These are phyloP conservation scores for Scarus forsteni DNA, from an alignment of 2,797 vertebrate species.

Conservation along the genomic window DNA sequence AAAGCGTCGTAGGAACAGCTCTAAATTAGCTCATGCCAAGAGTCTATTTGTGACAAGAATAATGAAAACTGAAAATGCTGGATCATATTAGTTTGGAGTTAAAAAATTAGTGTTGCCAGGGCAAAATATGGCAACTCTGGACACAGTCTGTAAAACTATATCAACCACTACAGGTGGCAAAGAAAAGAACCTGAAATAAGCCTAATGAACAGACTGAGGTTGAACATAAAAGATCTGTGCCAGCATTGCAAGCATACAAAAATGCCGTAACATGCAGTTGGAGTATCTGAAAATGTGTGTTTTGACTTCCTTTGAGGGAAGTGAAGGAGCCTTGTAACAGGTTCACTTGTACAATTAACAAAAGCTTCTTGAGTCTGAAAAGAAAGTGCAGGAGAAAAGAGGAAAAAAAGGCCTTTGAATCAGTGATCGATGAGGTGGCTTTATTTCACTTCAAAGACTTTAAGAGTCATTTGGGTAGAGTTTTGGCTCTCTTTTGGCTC, in stretches of 20 bases:
- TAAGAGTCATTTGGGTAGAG: constrained; percentile 60
- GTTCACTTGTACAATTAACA: constrained; percentile 75
- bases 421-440: constrained; percentile 96
- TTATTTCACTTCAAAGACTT: constrained; percentile 92
- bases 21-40: no score
- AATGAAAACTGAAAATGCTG: no score
- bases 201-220: no score
- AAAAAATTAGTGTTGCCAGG: no score
- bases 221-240: no score
- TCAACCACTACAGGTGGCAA: no score
- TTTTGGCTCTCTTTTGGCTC: constrained; percentile 67
- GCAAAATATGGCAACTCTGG: no score
- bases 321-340: constrained; percentile 64
- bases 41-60: no score
- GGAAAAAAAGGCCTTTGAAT: constrained; percentile 81
- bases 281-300: constrained; percentile 39
- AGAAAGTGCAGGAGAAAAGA: constrained; percentile 62
- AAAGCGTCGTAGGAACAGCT: no score
- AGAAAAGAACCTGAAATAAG: no score
- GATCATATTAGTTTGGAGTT: no score
- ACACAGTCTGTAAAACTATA: no score
- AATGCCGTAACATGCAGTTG: constrained; percentile 29
- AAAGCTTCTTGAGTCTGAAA: constrained; percentile 71
- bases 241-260: neutral
- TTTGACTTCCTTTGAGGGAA: constrained; percentile 37